Evolutionary conservation across 2,113 vertebrate species (phyloP).

Genomic region (Periophthalmodon schlosseri): DNA sequence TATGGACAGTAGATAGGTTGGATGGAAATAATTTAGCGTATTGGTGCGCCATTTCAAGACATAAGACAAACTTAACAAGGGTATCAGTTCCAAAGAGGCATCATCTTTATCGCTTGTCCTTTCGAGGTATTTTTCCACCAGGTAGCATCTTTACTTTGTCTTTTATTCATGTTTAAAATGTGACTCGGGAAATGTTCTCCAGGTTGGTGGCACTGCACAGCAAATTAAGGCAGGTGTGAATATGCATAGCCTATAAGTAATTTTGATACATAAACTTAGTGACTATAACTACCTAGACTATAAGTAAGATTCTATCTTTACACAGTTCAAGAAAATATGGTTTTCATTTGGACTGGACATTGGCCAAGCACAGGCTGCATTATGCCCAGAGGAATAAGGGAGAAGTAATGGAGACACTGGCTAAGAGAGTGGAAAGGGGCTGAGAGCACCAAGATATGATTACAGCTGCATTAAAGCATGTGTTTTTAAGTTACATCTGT

Average conservation of each 20-base stretch:
- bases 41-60: slow-evolving; percentile 1
- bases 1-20: not conserved
- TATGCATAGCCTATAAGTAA: not conserved
- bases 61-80: slow-evolving; percentile 42
- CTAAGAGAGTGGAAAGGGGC: slow-evolving; percentile 1
- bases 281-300: not conserved
- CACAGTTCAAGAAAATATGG: not conserved
- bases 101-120: slow-evolving; percentile 16
- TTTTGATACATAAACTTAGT: not conserved
- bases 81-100: slow-evolving; percentile 20
- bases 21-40: not conserved
- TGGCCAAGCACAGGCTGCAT: slow-evolving; percentile 10
- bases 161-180: not conserved
- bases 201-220: not conserved
- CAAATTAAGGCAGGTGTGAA: not conserved
- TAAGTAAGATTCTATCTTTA: not conserved
- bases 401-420: slow-evolving; percentile 14
- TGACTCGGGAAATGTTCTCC: not conserved
- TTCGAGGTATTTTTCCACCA: slow-evolving; percentile 23
- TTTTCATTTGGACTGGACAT: slow-evolving; percentile 5
- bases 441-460: slow-evolving; percentile 38
- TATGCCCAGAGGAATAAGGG: slow-evolving; percentile 16
- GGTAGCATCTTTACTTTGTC: slow-evolving; percentile 1
- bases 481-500: slow-evolving; percentile 12
- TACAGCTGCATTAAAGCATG: slow-evolving; percentile 25